These are phyloP conservation scores for Amorpha juglandis DNA, from an alignment of 2,888 invertebrate genomes.

Conservation along the genomic window DNA sequence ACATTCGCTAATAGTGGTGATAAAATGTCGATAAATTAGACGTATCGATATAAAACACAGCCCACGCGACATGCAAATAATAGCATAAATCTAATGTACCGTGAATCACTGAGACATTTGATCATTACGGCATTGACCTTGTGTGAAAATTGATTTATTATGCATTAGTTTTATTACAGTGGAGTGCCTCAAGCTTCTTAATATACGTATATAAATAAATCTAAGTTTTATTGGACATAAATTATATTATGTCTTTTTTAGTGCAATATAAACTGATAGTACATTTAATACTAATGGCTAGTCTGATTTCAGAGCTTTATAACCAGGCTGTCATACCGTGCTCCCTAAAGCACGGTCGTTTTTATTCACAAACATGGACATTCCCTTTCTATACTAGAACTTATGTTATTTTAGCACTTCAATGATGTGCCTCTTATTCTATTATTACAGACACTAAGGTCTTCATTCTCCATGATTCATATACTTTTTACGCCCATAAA, in stretches of 20 bases:
- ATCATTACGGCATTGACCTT: constrained; percentile 23
- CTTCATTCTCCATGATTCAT: too few species aligned
- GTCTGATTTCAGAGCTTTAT: neutral
- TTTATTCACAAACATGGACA: too few species aligned
- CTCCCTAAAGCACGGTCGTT: neutral
- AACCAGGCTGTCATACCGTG: neutral
- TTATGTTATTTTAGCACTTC: too few species aligned
- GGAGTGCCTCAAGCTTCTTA: neutral
- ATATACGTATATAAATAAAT: neutral
- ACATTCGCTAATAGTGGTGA: constrained; percentile 16
- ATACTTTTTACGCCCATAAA: too few species aligned
- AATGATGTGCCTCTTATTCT: too few species aligned
- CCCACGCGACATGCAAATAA: constrained; percentile 23
- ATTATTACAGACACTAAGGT: too few species aligned
- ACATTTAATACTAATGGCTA: neutral
- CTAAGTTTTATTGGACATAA: neutral
- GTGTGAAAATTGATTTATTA: neutral
- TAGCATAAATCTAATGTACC: constrained; percentile 19
- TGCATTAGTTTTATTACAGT: constrained; percentile 12
- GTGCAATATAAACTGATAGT: too few species aligned
- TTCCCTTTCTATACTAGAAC: too few species aligned
- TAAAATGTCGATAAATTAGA: constrained; percentile 24
- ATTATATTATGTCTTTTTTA: neutral
- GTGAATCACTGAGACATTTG: neutral
- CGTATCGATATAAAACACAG: constrained; percentile 23